Conservation (phyloP, 1,140 invertebrate genomes). For the Zaprionus capensis region DNA sequence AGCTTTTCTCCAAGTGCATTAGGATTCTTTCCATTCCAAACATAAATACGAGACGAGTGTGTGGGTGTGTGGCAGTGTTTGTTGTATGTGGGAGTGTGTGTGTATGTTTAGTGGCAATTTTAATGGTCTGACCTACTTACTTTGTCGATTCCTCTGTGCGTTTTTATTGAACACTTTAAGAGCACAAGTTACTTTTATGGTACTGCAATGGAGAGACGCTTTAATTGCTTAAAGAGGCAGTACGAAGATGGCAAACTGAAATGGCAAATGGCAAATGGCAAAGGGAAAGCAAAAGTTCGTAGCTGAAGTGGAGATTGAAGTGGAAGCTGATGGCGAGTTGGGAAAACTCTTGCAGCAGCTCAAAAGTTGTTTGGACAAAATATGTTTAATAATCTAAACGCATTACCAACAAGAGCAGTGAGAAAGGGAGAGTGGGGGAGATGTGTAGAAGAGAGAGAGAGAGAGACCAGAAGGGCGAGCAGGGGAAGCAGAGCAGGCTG, state of each 20-base stretch:
- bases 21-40: constrained; percentile 11
- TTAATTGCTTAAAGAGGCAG: constrained; percentile 50
- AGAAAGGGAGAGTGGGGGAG: constrained; percentile 1
- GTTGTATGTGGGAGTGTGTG: constrained; percentile 7
- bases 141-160: constrained; percentile 21
- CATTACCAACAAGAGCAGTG: constrained; percentile 64
- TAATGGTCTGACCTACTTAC: constrained; percentile 77
- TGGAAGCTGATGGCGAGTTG: background rate
- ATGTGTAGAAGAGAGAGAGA: background rate
- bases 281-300: background rate
- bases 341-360: constrained; percentile 13
- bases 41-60: constrained; percentile 57
- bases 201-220: constrained; percentile 2
- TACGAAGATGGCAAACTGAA: background rate
- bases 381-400: constrained; percentile 81
- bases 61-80: constrained; percentile 3
- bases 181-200: constrained; percentile 15
- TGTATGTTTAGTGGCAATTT: constrained; percentile 58
- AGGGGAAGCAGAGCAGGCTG: background rate
- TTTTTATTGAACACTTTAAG: constrained; percentile 74
- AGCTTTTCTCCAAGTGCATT: constrained; percentile 11
- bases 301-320: background rate
- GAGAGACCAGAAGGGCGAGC: background rate
- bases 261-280: background rate
- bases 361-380: constrained; percentile 54